Evolutionary conservation across 2,888 invertebrate genomes (phyloP).

Genomic region (Anoncus sp.): DNA sequence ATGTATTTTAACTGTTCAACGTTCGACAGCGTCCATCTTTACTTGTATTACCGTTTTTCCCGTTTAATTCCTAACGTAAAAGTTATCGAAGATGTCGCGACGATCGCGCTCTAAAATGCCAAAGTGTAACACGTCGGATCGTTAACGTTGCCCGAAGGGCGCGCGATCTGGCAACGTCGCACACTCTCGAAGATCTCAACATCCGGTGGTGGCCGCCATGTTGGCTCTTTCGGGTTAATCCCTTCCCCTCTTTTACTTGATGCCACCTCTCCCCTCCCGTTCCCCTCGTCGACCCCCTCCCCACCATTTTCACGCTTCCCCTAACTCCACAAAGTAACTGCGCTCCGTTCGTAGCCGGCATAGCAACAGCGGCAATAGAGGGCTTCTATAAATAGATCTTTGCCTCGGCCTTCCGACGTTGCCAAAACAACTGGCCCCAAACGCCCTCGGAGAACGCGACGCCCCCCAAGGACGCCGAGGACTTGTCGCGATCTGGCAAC

Average conservation of each 20-base stretch:
- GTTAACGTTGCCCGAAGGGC: slow-evolving; percentile 48
- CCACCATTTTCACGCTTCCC: slow-evolving; percentile 37
- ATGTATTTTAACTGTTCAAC: neutral
- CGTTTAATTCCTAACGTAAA: slow-evolving; percentile 4
- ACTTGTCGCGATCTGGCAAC: slow-evolving; percentile 69
- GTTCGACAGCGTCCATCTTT: slow-evolving; percentile 15
- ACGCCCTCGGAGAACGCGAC: slow-evolving; percentile 54
- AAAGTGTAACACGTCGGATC: slow-evolving; percentile 61
- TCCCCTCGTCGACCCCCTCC: slow-evolving; percentile 35
- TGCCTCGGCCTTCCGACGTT: slow-evolving; percentile 74
- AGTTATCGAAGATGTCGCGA: slow-evolving; percentile 30
- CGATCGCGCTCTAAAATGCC: slow-evolving; percentile 42
- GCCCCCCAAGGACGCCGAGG: slow-evolving; percentile 68
- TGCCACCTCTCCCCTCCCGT: slow-evolving; percentile 59
- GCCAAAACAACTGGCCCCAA: slow-evolving; percentile 78
- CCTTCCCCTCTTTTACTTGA: slow-evolving; percentile 50
- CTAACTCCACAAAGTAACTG: slow-evolving; percentile 50
- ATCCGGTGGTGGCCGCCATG: slow-evolving; percentile 68
- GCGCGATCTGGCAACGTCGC: slow-evolving; percentile 54
- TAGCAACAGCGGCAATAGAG: slow-evolving; percentile 79
- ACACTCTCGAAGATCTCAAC: slow-evolving; percentile 62
- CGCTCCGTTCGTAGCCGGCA: slow-evolving; percentile 69
- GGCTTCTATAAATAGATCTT: slow-evolving; percentile 78
- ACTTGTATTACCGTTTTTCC: neutral
- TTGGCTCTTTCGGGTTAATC: slow-evolving; percentile 64